These are phyloP conservation scores for Parnassius mnemosyne DNA, from an alignment of 2,888 invertebrate genomes.

Conservation along the genomic window DNA sequence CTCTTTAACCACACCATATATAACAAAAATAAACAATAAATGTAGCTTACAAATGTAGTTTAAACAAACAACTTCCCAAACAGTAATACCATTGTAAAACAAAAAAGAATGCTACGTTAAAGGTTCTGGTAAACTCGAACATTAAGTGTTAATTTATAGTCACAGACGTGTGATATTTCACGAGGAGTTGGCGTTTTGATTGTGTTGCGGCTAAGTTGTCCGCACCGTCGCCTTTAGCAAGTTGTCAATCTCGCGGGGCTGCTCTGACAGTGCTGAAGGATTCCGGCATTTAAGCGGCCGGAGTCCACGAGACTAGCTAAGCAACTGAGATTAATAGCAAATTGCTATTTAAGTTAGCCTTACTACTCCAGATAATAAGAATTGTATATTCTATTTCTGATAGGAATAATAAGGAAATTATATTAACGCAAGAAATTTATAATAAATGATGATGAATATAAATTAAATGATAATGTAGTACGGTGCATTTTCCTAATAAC, in stretches of 20 bases:
- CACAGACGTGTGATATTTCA: conserved; percentile 45
- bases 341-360: conserved; percentile 1
- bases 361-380: background rate
- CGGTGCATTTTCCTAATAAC: no score
- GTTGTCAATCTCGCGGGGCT: conserved; percentile 51
- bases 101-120: conserved; percentile 2
- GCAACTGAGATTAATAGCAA: conserved; percentile 15
- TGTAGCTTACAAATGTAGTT: background rate
- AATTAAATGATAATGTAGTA: no score
- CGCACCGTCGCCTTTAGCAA: conserved; percentile 40
- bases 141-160: conserved; percentile 23
- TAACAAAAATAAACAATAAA: background rate
- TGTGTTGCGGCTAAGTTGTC: conserved; percentile 25
- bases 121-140: conserved; percentile 2
- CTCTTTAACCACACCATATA: no score
- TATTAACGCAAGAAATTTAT: no score
- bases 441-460: no score
- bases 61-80: background rate
- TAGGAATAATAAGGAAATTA: no score
- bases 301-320: conserved; percentile 7
- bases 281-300: conserved; percentile 55
- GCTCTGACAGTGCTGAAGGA: conserved; percentile 38
- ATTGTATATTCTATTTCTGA: background rate
- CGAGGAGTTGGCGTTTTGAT: conserved; percentile 43
- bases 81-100: background rate